Evolutionary conservation across 2,888 invertebrate genomes (phyloP).

Genomic region (Mechanitis messenoides): DNA sequence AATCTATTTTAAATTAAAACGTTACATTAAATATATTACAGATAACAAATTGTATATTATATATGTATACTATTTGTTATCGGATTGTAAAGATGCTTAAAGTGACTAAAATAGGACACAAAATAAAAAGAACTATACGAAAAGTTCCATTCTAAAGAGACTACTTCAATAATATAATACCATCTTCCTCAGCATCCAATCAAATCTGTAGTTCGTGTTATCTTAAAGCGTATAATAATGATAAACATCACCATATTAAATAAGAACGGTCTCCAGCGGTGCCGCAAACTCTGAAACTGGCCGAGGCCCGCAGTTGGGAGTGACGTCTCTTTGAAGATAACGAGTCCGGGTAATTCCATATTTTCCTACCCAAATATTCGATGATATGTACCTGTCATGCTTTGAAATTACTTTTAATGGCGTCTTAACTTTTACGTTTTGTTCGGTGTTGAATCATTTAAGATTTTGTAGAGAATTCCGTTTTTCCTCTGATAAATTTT

Average conservation of each 20-base stretch:
- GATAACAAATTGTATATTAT: too few relatives aligned
- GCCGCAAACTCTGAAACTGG: conserved; percentile 68
- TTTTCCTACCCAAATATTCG: conserved; percentile 63
- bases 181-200: conserved; percentile 34
- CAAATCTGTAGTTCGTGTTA: conserved; percentile 50
- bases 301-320: conserved; percentile 61
- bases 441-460: background rate
- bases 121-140: too few relatives aligned
- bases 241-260: conserved; percentile 62
- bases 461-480: background rate
- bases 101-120: too few relatives aligned
- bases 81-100: too few relatives aligned
- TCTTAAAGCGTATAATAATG: conserved; percentile 43
- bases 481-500: background rate
- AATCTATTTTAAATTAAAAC: too few relatives aligned
- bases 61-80: too few relatives aligned
- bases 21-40: too few relatives aligned
- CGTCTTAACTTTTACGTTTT: conserved; percentile 43
- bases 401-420: conserved; percentile 66
- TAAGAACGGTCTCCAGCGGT: conserved; percentile 56
- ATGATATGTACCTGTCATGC: conserved; percentile 64
- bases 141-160: too few relatives aligned
- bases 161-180: conserved; percentile 7
- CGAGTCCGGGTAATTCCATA: conserved; percentile 73
- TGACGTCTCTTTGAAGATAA: conserved; percentile 77